These are phyloP conservation scores for Candidula unifasciata DNA, from an alignment of 2,888 invertebrate genomes.

Conservation along the genomic window DNA sequence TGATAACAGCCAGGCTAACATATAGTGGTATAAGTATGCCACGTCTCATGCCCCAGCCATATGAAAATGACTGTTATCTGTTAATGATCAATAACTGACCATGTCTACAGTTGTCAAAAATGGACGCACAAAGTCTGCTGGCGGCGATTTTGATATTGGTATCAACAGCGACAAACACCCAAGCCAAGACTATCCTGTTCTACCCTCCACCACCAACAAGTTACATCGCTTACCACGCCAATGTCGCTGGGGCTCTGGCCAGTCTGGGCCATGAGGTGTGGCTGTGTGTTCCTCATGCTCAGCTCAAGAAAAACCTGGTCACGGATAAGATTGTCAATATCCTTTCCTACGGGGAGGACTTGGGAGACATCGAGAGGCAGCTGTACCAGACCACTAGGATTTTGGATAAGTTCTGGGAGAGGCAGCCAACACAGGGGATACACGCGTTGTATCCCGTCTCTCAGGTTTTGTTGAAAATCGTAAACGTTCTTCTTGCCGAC, in stretches of 20 bases:
- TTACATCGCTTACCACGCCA: conserved; percentile 45
- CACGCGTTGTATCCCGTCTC: not conserved
- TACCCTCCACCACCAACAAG: conserved; percentile 30
- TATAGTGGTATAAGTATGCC: too few relatives aligned
- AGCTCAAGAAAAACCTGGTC: not conserved
- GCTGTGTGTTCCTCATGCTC: conserved; percentile 14
- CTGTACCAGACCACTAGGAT: not conserved
- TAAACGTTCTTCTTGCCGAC: not conserved
- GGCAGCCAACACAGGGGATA: not conserved
- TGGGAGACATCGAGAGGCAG: not conserved
- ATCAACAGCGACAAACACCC: not conserved
- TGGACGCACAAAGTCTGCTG: not conserved
- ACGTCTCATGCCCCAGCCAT: too few relatives aligned
- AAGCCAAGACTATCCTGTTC: conserved; percentile 39
- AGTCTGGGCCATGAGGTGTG: conserved; percentile 45
- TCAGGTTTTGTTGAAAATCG: not conserved
- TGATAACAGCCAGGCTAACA: too few relatives aligned
- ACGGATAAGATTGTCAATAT: conserved; percentile 9
- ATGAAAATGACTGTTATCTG: too few relatives aligned
- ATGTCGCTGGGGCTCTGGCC: conserved; percentile 38
- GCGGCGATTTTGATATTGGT: not conserved
- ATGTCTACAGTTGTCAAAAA: not conserved
- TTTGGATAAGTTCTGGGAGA: conserved; percentile 10
- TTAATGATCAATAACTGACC: too few relatives aligned
- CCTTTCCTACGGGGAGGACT: not conserved